Percentiles rank a stretch among this genome's conserved stretches.
Evolutionary conservation across 2,113 vertebrate genomes (phyloP).

Genomic region (Electrona antarctica): DNA sequence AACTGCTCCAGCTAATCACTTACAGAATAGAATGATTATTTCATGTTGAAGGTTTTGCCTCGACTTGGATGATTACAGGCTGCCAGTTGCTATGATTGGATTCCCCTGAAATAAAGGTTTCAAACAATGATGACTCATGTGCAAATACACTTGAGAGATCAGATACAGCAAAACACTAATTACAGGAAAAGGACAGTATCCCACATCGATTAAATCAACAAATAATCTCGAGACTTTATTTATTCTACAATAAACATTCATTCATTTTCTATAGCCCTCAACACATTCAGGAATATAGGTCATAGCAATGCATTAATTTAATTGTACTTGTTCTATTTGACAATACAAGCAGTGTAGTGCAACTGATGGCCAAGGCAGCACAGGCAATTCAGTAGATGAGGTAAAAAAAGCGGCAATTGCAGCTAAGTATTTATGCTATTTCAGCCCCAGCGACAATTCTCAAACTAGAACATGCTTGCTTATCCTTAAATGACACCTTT

Average conservation of each 20-base stretch:
- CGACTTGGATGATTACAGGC: constrained; percentile 40
- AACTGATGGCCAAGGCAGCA: constrained; percentile 33
- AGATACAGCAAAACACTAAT: too few relatives aligned
- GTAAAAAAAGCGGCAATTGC: constrained; percentile 50
- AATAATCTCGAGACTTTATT: constrained; percentile 31
- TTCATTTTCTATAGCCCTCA: too few relatives aligned
- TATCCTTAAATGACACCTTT: neutral
- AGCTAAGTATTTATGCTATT: constrained; percentile 38
- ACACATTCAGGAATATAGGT: too few relatives aligned
- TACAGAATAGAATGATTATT: constrained; percentile 7
- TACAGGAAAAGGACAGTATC: neutral
- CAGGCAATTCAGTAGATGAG: constrained; percentile 33
- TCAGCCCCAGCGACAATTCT: constrained; percentile 47
- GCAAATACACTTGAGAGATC: too few relatives aligned
- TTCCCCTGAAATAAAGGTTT: too few relatives aligned
- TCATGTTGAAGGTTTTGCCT: constrained; percentile 17
- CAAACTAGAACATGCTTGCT: constrained; percentile 64
- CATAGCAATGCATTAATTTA: constrained; percentile 32
- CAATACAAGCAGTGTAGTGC: constrained; percentile 46
- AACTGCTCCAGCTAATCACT: constrained; percentile 1
- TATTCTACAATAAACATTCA: neutral
- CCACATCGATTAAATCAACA: constrained; percentile 17
- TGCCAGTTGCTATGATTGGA: constrained; percentile 63
- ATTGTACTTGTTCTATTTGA: constrained; percentile 37
- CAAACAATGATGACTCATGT: too few relatives aligned